Percentiles rank a stretch among this genome's conserved stretches.
phyloP scores from a whole-genome alignment of 2,797 vertebrate genomes.

The Argya squamiceps region DNA sequence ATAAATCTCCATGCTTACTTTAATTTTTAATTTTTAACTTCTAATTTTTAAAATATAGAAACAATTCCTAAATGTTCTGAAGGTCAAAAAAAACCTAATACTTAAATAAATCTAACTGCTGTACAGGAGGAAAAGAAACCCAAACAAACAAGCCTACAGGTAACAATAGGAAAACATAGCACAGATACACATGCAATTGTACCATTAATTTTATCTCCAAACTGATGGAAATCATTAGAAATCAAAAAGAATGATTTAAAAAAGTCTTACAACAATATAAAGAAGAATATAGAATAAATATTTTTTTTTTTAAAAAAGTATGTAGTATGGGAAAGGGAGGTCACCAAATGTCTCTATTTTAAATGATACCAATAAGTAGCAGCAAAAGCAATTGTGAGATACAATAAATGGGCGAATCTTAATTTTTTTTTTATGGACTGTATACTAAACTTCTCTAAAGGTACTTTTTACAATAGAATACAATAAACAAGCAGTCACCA shows the following conservation, averaged over 20 bases:
- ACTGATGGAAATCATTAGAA: background rate
- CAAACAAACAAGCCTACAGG: fast-evolving
- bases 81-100: background rate
- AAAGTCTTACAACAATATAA: background rate
- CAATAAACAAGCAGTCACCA: background rate
- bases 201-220: background rate
- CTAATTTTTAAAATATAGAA: background rate
- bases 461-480: background rate
- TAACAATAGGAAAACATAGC: background rate
- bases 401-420: background rate
- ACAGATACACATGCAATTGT: background rate
- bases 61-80: background rate
- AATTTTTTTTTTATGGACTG: background rate
- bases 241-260: background rate
- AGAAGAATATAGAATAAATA: background rate
- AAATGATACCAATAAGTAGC: background rate
- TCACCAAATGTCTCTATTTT: background rate
- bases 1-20: background rate
- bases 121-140: fast-evolving
- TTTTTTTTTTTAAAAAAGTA: background rate
- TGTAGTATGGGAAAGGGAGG: background rate
- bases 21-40: background rate
- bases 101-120: background rate
- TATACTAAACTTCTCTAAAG: background rate
- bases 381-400: background rate